Evolutionary conservation across 1,140 invertebrate genomes (phyloP).

Genomic region (Drosophila micromelanica): DNA sequence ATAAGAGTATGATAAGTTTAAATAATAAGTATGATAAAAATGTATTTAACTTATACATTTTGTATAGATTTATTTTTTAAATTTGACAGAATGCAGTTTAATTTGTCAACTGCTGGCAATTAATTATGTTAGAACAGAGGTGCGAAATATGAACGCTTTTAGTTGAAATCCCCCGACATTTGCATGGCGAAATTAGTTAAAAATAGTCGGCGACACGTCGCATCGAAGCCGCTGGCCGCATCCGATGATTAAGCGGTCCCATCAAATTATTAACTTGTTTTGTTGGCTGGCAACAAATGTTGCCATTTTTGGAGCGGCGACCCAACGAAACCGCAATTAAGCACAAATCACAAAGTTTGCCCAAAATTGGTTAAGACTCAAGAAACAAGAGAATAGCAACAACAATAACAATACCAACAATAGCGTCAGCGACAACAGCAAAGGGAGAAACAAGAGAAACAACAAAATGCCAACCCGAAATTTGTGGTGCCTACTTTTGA

Average conservation of each 20-base stretch:
- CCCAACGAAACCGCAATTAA: constrained; percentile 47
- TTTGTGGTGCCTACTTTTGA: constrained; percentile 57
- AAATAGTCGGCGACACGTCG: constrained; percentile 38
- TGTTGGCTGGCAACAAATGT: constrained; percentile 34
- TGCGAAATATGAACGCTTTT: background rate
- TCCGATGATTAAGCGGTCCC: constrained; percentile 46
- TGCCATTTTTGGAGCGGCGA: constrained; percentile 40
- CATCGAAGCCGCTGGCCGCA: constrained; percentile 8
- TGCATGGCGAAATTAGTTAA: constrained; percentile 42
- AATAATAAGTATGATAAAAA: background rate
- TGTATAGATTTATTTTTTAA: background rate
- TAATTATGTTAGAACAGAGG: background rate
- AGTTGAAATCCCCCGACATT: constrained; percentile 12
- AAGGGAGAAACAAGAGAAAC: constrained; percentile 39
- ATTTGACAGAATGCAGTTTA: background rate
- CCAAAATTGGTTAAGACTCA: constrained; percentile 50
- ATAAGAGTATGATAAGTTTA: too few relatives aligned
- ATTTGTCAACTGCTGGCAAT: background rate
- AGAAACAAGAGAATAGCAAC: constrained; percentile 32
- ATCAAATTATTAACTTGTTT: constrained; percentile 53
- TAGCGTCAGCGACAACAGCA: background rate
- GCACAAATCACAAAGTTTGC: constrained; percentile 53
- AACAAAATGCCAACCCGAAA: constrained; percentile 29
- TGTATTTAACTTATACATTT: background rate
- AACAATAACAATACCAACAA: constrained; percentile 14